These are phyloP conservation scores for Hylaeus anthracinus DNA, from an alignment of 1,140 invertebrate genomes.

Conservation along the genomic window DNA sequence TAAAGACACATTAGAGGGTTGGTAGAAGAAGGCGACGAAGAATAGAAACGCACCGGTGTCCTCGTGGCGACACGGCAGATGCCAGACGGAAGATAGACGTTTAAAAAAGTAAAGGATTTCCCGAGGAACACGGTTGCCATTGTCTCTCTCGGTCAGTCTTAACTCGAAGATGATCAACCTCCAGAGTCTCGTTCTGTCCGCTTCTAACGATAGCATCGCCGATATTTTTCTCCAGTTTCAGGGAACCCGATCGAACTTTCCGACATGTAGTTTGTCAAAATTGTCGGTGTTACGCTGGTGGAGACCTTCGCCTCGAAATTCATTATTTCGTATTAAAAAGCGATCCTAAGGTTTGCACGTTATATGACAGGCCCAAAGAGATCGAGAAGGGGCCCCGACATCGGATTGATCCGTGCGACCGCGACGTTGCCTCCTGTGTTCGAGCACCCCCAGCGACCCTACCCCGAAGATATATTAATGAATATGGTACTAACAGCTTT, in stretches of 20 bases:
- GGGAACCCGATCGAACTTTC: background rate
- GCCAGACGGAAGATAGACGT: conserved; percentile 58
- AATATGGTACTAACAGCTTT: conserved; percentile 69
- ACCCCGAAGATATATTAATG: conserved; percentile 66
- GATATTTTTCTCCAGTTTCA: background rate
- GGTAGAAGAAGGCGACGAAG: conserved; percentile 28
- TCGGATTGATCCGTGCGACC: background rate
- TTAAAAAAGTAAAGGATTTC: conserved; percentile 44
- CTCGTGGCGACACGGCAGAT: conserved; percentile 50
- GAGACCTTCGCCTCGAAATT: background rate
- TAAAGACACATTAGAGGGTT: conserved; percentile 15
- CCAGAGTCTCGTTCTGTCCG: conserved; percentile 1
- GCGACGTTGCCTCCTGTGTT: background rate
- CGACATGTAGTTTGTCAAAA: background rate
- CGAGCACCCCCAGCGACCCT: conserved; percentile 70
- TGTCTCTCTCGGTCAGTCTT: conserved; percentile 50
- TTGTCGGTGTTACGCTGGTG: no score
- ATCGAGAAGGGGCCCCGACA: background rate
- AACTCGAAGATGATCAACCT: conserved; percentile 47
- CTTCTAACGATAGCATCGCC: conserved; percentile 21
- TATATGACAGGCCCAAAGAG: no score
- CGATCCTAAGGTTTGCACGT: no score
- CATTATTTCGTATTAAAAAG: no score
- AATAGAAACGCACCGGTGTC: conserved; percentile 24
- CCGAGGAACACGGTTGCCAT: conserved; percentile 37